Evolutionary conservation across 2,797 vertebrate species (phyloP).

Genomic region (Parotocinclus haroldoi): DNA sequence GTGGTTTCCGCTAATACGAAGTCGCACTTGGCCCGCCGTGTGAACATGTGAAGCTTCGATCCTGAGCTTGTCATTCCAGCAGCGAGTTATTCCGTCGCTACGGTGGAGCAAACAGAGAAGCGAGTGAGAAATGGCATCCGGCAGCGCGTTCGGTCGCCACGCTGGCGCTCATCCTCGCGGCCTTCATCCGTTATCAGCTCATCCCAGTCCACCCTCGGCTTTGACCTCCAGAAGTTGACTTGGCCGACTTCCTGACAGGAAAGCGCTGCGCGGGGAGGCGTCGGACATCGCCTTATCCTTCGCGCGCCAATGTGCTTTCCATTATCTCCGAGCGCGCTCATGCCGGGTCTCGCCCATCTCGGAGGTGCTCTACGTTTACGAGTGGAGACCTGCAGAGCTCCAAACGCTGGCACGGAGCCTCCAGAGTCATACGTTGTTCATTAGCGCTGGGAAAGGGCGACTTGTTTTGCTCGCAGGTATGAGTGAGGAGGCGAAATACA

Average conservation of each 20-base stretch:
- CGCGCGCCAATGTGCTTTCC: slow-evolving; percentile 26
- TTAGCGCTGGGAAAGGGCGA: slow-evolving; percentile 12
- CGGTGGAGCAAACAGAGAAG: neutral
- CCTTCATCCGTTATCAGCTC: slow-evolving; percentile 37
- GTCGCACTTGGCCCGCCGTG: too few species aligned
- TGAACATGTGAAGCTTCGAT: too few species aligned
- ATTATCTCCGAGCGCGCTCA: slow-evolving; percentile 39
- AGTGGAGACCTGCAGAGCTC: slow-evolving; percentile 1
- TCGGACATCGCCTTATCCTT: slow-evolving; percentile 10
- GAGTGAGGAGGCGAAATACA: slow-evolving; percentile 2
- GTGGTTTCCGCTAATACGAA: too few species aligned
- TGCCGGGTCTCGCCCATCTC: slow-evolving; percentile 24
- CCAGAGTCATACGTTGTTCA: slow-evolving; percentile 28
- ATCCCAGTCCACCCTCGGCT: slow-evolving; percentile 27
- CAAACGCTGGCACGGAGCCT: slow-evolving; percentile 16
- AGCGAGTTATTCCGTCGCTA: neutral
- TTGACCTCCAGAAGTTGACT: slow-evolving; percentile 44
- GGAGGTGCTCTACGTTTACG: slow-evolving; percentile 31
- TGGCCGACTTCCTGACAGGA: slow-evolving; percentile 43
- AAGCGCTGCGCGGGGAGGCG: slow-evolving; percentile 21
- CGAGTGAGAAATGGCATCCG: slow-evolving; percentile 1
- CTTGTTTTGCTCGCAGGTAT: slow-evolving; percentile 31
- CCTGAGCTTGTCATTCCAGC: neutral
- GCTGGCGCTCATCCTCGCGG: slow-evolving; percentile 33
- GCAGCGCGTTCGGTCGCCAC: slow-evolving; percentile 32